A percentile compares a stretch with the other conserved stretches of the same genome.
Evolutionary conservation across 2,797 vertebrate genomes (phyloP).

Genomic region (Rhinoraja longicauda): DNA sequence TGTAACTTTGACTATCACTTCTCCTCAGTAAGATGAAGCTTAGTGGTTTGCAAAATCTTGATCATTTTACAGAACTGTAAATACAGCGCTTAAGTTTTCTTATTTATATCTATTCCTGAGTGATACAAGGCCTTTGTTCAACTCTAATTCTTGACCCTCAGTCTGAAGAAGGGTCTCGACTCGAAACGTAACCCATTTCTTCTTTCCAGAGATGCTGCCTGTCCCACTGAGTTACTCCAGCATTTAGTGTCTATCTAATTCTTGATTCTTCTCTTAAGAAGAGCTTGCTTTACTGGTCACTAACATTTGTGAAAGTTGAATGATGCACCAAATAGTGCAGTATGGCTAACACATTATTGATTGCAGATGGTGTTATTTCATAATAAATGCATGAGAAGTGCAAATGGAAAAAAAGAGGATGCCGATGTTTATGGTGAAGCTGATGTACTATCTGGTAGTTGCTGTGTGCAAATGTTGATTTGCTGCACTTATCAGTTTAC

Average conservation of each 20-base stretch:
- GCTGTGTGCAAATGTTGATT: background rate
- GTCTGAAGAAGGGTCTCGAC: too few relatives aligned
- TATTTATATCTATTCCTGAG: background rate
- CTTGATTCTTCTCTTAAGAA: background rate
- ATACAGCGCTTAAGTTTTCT: background rate
- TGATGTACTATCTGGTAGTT: background rate
- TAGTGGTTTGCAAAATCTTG: conserved; percentile 3
- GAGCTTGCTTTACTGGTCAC: background rate
- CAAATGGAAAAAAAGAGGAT: background rate
- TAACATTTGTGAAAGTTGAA: background rate
- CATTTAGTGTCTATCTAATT: background rate
- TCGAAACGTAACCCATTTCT: too few relatives aligned
- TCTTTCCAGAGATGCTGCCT: too few relatives aligned
- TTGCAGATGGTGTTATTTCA: background rate
- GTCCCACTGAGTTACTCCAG: too few relatives aligned
- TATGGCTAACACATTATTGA: background rate
- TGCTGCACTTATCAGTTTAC: background rate
- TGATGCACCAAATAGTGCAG: background rate
- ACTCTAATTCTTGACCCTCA: background rate
- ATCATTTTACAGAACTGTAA: background rate
- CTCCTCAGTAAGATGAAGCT: background rate
- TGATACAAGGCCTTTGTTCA: background rate
- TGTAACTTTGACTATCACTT: background rate
- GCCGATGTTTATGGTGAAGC: background rate
- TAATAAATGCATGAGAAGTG: background rate